phyloP scores from a whole-genome alignment of 2,888 invertebrate genomes.

The Xanthia icteritia region DNA sequence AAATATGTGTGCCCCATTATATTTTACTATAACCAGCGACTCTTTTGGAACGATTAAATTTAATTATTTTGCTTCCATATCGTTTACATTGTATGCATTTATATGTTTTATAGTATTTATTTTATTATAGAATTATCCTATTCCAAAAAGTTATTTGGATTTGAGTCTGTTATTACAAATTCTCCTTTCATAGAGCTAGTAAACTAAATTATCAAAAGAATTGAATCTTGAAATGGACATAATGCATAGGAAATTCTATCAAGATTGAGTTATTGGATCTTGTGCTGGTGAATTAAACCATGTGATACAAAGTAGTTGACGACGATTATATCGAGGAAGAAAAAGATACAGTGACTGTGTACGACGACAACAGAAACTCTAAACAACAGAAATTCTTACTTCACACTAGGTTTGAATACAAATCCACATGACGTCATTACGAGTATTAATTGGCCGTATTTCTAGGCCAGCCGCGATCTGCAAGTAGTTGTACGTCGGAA shows the following conservation, averaged over 20 bases:
- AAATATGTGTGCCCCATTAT: conserved; percentile 17
- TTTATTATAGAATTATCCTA: background rate
- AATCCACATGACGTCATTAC: conserved; percentile 55
- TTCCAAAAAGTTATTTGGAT: background rate
- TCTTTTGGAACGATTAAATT: conserved; percentile 28
- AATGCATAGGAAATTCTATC: background rate
- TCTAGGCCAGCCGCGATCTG: conserved; percentile 62
- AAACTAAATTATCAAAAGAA: background rate
- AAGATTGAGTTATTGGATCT: background rate
- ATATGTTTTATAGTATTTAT: background rate
- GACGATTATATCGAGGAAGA: background rate
- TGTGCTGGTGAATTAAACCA: background rate
- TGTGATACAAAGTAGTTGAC: background rate
- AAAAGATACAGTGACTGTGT: background rate
- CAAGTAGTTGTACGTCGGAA: conserved; percentile 67
- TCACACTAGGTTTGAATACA: conserved; percentile 13
- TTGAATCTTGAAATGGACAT: background rate
- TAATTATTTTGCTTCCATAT: conserved; percentile 10
- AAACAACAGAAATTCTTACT: background rate
- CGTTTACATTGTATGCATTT: background rate
- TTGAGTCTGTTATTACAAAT: background rate
- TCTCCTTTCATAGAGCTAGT: background rate
- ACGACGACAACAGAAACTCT: background rate
- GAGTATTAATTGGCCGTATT: conserved; percentile 72
- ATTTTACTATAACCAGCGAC: conserved; percentile 3